phyloP scores from a whole-genome alignment of 2,113 vertebrate species.

The Ranitomeya variabilis region DNA sequence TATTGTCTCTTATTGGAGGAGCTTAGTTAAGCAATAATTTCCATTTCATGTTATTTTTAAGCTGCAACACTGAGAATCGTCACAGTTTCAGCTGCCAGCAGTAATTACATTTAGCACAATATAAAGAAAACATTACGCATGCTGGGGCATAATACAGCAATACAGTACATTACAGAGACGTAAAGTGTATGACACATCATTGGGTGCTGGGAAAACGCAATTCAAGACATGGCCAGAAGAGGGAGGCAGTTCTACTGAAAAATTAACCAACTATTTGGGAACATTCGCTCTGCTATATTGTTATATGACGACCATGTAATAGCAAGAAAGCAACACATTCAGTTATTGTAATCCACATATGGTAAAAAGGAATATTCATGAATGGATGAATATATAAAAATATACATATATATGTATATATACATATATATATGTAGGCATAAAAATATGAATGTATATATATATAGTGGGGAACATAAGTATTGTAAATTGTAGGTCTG shows the following conservation, averaged over 20 bases:
- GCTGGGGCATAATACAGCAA: slow-evolving; percentile 35
- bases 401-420: background rate
- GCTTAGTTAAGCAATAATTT: slow-evolving; percentile 23
- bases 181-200: slow-evolving; percentile 16
- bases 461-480: too few relatives aligned
- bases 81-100: slow-evolving; percentile 23
- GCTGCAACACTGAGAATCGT: background rate
- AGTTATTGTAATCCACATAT: too few relatives aligned
- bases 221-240: slow-evolving; percentile 38
- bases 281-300: background rate
- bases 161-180: slow-evolving; percentile 27
- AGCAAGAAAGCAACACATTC: slow-evolving; percentile 2
- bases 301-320: background rate
- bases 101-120: slow-evolving; percentile 33
- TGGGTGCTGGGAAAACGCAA: background rate
- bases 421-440: background rate
- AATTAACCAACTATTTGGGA: slow-evolving; percentile 39
- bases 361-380: too few relatives aligned
- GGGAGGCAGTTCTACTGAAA: slow-evolving; percentile 37
- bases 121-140: slow-evolving; percentile 31
- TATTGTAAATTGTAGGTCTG: too few relatives aligned
- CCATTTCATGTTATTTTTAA: slow-evolving; percentile 17
- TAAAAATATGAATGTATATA: background rate
- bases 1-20: background rate
- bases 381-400: background rate